Conservation (phyloP, 2,888 invertebrate species). For the Mythimna ferrago region DNA sequence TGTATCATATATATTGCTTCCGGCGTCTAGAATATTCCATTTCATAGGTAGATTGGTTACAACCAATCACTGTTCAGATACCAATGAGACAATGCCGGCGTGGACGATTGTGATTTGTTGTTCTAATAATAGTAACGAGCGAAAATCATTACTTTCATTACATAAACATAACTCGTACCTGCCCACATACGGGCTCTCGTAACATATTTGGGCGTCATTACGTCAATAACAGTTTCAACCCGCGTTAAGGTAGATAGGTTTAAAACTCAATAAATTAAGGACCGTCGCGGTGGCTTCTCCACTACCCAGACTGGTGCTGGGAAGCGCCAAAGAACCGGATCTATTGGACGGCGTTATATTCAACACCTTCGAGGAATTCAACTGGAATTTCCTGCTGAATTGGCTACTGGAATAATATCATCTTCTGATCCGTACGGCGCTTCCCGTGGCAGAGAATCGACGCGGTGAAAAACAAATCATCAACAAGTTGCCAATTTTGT, state of each 20-base stretch:
- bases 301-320: neutral
- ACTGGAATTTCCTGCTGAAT: neutral
- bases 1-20: neutral
- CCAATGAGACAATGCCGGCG: neutral
- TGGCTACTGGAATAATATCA: neutral
- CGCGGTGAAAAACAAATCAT: neutral
- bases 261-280: neutral
- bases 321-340: neutral
- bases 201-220: neutral
- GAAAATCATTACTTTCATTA: conserved; percentile 29
- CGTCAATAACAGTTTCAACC: neutral
- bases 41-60: neutral
- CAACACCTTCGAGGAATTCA: neutral
- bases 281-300: neutral
- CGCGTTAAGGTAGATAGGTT: neutral
- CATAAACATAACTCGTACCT: neutral
- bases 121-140: neutral
- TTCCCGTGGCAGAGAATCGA: neutral
- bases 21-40: neutral
- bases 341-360: neutral
- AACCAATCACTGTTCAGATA: conserved; percentile 16
- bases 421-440: too few relatives aligned
- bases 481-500: neutral
- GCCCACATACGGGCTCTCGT: neutral
- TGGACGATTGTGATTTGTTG: conserved; percentile 16